Evolutionary conservation across 2,888 invertebrate genomes (phyloP), one percentile per base, ranked within the genome.

Genomic region (Laothoe populi): DNA sequence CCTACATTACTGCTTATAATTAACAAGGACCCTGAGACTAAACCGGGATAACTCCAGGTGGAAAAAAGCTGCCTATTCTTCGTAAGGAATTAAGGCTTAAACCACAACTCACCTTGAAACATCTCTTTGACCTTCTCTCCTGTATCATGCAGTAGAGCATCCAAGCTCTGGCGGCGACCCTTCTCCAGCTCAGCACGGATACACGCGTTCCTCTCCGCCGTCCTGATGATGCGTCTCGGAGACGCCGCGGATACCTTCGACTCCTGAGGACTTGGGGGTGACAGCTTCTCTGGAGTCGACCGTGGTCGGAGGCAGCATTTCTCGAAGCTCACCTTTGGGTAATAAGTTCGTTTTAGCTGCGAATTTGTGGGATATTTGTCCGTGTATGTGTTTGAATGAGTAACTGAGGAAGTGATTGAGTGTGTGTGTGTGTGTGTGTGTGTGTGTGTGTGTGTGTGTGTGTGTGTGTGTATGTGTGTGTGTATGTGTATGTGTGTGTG

Each of bases 71-170:
- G n/a, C n/a, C n/a, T n/a, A n/a, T n/a, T n/a, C n/a, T n/a, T n/a
- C n/a, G n/a, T 24, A n/a, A 26, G 26, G 26, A 8, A 31, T 31
- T 31, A n/a, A n/a, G 31, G 0, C 31, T 8, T 31, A 3, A 13
- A 42, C 11, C 1, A 42, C 5, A 7, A 68, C 75, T 93, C 91
- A 78, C 97, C 96, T 81, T 96, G 96, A 70, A 97, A 95, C 76
- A 96, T 95, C 86, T 97, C 97, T 84, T 97, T 97, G 66, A 97
- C 95, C 77, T 95, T 95, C 83, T 96, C 96, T 42, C 96, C 95
- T 0, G 96, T 96, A 69, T 96, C 96, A 40, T 95, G 94, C 78
- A 96, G 93, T 24, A 97, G 80, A 64, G 96, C 95, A 74, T 97
- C 97, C 38, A 97, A 87, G 67, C 96, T 96, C 83, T 96, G 96